Evolutionary conservation across 2,797 vertebrate species (phyloP), one percentile per base, ranked within the genome.

Genomic region (Aeoliscus strigatus): DNA sequence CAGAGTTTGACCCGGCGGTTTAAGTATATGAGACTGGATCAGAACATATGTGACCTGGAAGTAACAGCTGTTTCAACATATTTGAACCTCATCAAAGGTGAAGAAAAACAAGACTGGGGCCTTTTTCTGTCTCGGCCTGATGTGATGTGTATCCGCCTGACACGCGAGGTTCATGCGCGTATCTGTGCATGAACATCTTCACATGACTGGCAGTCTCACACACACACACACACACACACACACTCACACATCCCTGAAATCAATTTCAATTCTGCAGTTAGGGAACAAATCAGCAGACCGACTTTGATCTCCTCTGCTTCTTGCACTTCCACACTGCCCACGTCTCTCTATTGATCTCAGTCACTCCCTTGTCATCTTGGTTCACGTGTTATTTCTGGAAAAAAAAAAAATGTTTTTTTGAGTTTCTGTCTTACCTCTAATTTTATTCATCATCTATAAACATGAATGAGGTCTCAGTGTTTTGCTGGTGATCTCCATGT

Each of bases 201-300:
- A 39, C 51, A 49, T 31, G 42, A 60, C 51, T 68, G 29, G 35
- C 27, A 26, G 12, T n/a, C n/a, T n/a, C n/a, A n/a, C n/a, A 53
- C 21, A 36, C 42, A 24, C 60, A 27, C 36, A 41, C 46, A 46
- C 34, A 34, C 18, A 45, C 39, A 41, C 34, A 51, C 10, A 45
- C 42, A 59, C 57, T 57, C 57, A 53, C 32, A 18, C 39, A 53
- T 55, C 32, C 67, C 42, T 11, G 4, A 37, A 60, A 82, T 84
- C 82, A 82, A 86, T 86, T 84, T 78, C 73, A 86, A 84, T 86
- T 82, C 76, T 70, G 55, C 55, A 54, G 70, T 81, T 67, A 65
- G 64, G 47, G 66, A 77, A 70, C 69, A 74, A 73, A 79, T 70
- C 70, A 77, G 69, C 51, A 77, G 55, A 69, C 51, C 69, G 63